These are phyloP conservation scores for Xiphorhynchus erythropygius DNA, from an alignment of 2,797 vertebrate species.

Conservation along the genomic window DNA sequence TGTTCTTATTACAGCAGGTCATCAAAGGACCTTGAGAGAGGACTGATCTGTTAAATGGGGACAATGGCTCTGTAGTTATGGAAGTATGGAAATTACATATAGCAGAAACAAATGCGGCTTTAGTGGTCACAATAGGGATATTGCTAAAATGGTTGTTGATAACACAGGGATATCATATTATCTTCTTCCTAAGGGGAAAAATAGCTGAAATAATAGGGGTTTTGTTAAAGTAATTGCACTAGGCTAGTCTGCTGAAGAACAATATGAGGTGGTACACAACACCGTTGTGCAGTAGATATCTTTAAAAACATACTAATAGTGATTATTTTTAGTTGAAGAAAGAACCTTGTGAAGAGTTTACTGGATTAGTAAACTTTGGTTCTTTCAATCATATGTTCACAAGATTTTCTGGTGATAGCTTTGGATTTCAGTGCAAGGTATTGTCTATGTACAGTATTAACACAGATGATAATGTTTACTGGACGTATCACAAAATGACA, in stretches of 20 bases:
- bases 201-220: not conserved
- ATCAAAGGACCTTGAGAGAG: not conserved
- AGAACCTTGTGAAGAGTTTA: not conserved
- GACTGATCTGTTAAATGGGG: not conserved
- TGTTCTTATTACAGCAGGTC: not conserved
- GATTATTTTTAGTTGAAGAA: not conserved
- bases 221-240: not conserved
- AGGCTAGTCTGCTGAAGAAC: not conserved
- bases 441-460: not conserved
- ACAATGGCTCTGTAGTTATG: not conserved
- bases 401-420: not conserved
- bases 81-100: not conserved
- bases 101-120: not conserved
- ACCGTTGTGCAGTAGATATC: not conserved
- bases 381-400: not conserved
- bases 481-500: not conserved
- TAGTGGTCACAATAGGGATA: not conserved
- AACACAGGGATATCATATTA: not conserved
- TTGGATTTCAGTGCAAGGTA: not conserved
- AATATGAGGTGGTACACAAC: fast-evolving
- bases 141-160: not conserved
- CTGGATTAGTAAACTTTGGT: not conserved
- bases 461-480: not conserved
- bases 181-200: not conserved
- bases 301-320: not conserved